These are phyloP conservation scores for Enteromius thamalakanensis DNA, from an alignment of 2,797 vertebrate genomes.

Conservation along the genomic window DNA sequence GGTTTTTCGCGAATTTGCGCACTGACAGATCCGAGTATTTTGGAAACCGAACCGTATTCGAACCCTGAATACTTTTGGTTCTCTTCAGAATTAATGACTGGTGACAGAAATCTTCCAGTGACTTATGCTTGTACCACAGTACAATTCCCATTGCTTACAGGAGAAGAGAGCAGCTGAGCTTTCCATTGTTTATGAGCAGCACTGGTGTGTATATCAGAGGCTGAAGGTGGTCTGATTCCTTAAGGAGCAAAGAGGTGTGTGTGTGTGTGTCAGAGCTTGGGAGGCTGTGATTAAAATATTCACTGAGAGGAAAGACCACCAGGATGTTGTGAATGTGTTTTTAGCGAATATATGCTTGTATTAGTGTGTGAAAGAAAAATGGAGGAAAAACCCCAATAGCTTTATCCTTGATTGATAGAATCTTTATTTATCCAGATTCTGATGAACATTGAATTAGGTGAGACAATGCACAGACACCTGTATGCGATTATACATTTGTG, in stretches of 20 bases:
- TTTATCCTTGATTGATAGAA: not conserved
- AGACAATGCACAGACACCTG: not conserved
- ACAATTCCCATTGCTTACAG: slow-evolving; percentile 31
- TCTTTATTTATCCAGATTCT: slow-evolving; percentile 31
- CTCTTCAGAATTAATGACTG: slow-evolving; percentile 48
- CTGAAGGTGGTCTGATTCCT: slow-evolving; percentile 60
- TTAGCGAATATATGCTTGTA: slow-evolving; percentile 10
- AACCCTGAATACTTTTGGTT: slow-evolving; percentile 43
- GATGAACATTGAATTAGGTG: not conserved
- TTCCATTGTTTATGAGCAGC: slow-evolving; percentile 60
- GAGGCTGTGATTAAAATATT: slow-evolving; percentile 46
- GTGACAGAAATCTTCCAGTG: slow-evolving; percentile 45
- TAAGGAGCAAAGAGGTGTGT: slow-evolving; percentile 30
- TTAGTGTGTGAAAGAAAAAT: not conserved
- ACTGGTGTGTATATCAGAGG: slow-evolving; percentile 57
- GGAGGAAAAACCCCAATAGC: not conserved
- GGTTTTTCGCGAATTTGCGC: slow-evolving; percentile 32
- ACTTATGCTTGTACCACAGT: slow-evolving; percentile 32
- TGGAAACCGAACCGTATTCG: slow-evolving; percentile 34
- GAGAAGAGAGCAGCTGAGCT: slow-evolving; percentile 34
- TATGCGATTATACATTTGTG: not conserved
- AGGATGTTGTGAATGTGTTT: slow-evolving; percentile 30
- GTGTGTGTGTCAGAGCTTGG: slow-evolving; percentile 35
- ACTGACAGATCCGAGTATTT: slow-evolving; percentile 1
- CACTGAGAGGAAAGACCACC: slow-evolving; percentile 49